A percentile compares a stretch with the other conserved stretches of the same genome.
These are phyloP conservation scores for Liodrosophila aerea DNA, from an alignment of 2,888 invertebrate species.

Conservation along the genomic window DNA sequence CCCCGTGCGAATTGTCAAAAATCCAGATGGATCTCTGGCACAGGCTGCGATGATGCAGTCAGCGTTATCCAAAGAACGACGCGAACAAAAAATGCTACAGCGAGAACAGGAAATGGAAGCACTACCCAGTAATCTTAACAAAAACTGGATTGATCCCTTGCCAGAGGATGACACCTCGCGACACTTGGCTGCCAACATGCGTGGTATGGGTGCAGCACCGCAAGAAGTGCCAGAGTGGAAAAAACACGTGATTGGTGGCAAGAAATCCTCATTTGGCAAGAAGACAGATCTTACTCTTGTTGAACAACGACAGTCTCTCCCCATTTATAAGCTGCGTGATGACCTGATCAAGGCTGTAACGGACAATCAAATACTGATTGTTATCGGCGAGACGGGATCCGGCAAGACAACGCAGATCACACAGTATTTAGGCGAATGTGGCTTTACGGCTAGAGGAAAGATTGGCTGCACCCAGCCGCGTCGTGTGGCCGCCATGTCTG, in stretches of 20 bases:
- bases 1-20: slow-evolving; percentile 97
- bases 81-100: slow-evolving; percentile 98
- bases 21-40: slow-evolving; percentile 99
- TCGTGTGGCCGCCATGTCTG: slow-evolving; percentile 98
- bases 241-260: slow-evolving; percentile 98
- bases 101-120: slow-evolving; percentile 95
- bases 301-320: slow-evolving; percentile 97
- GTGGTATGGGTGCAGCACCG: slow-evolving; percentile 91
- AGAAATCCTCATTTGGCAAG: slow-evolving; percentile 98
- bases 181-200: slow-evolving; percentile 89
- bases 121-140: slow-evolving; percentile 90
- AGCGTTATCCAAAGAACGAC: slow-evolving; percentile 97
- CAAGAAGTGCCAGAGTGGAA: slow-evolving; percentile 99
- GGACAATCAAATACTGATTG: slow-evolving; percentile 98
- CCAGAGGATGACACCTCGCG: slow-evolving; percentile 91
- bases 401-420: slow-evolving; percentile 99
- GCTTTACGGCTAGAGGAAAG: slow-evolving; percentile 94
- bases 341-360: slow-evolving; percentile 96
- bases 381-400: slow-evolving; percentile 99
- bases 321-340: slow-evolving; percentile 97
- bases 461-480: slow-evolving; percentile 97
- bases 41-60: slow-evolving; percentile 99
- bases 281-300: slow-evolving; percentile 96
- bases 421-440: slow-evolving; percentile 97
- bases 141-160: slow-evolving; percentile 98